Conservation (phyloP, 2,113 vertebrate genomes). For the Microcebus murinus region DNA sequence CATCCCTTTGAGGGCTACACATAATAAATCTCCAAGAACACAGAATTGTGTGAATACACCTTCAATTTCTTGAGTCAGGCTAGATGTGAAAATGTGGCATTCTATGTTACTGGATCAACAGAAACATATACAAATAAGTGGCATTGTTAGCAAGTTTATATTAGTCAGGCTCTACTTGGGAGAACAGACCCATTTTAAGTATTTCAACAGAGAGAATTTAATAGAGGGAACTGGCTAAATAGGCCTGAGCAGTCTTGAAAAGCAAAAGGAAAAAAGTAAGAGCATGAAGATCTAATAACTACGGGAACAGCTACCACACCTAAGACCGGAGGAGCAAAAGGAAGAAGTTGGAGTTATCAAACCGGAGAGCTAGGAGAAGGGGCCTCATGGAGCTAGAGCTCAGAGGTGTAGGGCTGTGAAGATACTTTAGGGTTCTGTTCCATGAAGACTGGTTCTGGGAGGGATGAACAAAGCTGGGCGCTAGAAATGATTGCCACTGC, state of each 20-base stretch:
- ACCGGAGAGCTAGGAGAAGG: background rate
- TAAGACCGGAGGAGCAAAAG: background rate
- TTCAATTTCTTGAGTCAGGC: background rate
- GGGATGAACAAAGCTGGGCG: background rate
- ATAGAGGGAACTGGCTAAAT: background rate
- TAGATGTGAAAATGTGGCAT: background rate
- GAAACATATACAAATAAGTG: background rate
- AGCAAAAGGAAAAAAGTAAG: background rate
- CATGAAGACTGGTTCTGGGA: background rate
- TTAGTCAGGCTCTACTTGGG: background rate
- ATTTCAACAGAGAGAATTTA: background rate
- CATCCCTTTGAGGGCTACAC: background rate
- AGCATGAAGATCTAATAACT: background rate
- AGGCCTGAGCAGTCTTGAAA: background rate
- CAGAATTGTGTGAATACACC: background rate
- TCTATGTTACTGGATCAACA: background rate
- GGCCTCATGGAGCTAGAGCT: accelerated
- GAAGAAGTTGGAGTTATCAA: background rate
- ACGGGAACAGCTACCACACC: background rate
- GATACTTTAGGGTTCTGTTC: background rate
- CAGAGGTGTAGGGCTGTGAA: background rate
- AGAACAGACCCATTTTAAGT: background rate
- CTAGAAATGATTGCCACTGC: background rate
- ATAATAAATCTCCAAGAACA: background rate
- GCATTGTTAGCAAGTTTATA: background rate